phyloP scores from a whole-genome alignment of 2,113 vertebrate genomes.

The Brachypodius melanocephalos region DNA sequence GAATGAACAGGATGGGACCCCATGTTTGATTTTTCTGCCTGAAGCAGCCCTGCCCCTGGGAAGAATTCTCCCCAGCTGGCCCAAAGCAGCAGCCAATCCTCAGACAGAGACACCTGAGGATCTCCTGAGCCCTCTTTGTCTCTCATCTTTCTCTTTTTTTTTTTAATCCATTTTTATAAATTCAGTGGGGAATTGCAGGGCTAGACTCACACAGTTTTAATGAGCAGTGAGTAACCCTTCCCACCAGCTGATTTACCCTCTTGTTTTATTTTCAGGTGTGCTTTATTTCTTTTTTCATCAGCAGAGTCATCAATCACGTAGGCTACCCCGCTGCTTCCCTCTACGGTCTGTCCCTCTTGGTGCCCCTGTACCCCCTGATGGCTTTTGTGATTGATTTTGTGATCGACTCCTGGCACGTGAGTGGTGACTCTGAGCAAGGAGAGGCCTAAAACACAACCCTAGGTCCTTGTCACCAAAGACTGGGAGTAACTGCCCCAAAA shows the following conservation, averaged over 20 bases:
- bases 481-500: neutral
- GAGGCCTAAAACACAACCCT: neutral
- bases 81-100: neutral
- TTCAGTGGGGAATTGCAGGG: neutral
- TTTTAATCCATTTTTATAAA: neutral
- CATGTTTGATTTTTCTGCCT: neutral
- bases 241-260: neutral
- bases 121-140: neutral
- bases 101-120: neutral
- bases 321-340: rapidly evolving
- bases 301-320: rapidly evolving
- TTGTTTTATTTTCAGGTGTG: conserved; percentile 16
- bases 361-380: conserved; percentile 76
- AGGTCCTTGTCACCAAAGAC: no score
- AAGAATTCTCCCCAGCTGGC: neutral
- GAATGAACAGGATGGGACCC: neutral
- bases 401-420: conserved; percentile 56
- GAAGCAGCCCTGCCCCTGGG: neutral
- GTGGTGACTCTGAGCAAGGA: neutral
- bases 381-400: conserved; percentile 59
- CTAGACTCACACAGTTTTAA: neutral
- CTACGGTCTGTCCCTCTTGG: conserved; percentile 52
- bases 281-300: neutral
- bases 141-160: neutral
- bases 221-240: neutral